Evolutionary conservation across 2,888 invertebrate species (phyloP).

Genomic region (Volucella inanis): DNA sequence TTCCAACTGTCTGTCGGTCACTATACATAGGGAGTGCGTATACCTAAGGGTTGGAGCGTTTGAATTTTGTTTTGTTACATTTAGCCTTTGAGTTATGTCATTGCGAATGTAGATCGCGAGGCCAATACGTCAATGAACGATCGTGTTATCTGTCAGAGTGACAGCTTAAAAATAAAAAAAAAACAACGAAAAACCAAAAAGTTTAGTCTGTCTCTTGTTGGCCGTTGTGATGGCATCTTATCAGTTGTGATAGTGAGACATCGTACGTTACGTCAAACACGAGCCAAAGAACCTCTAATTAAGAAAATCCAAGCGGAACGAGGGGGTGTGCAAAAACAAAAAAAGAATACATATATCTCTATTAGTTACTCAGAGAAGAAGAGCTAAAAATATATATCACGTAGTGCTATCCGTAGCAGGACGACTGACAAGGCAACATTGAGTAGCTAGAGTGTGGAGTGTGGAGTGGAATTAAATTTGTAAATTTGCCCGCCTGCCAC

Average conservation of each 20-base stretch:
- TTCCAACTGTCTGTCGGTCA: too few relatives aligned
- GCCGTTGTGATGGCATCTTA: constrained; percentile 46
- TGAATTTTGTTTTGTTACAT: too few relatives aligned
- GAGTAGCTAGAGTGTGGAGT: constrained; percentile 2
- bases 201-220: too few relatives aligned
- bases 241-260: constrained; percentile 30
- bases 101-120: constrained; percentile 31
- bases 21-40: neutral
- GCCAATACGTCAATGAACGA: constrained; percentile 37
- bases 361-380: constrained; percentile 28
- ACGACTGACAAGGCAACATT: too few relatives aligned
- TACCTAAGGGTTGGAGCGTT: neutral
- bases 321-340: too few relatives aligned
- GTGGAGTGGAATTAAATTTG: constrained; percentile 47
- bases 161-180: constrained; percentile 5
- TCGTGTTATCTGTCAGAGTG: constrained; percentile 51
- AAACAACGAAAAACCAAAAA: too few relatives aligned
- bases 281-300: constrained; percentile 2
- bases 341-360: neutral
- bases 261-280: constrained; percentile 28
- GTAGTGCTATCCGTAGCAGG: constrained; percentile 21
- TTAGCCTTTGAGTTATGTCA: constrained; percentile 16
- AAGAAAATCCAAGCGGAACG: constrained; percentile 24
- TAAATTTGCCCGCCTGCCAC: constrained; percentile 48
- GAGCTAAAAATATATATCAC: constrained; percentile 68